Evolutionary conservation across 2,888 invertebrate genomes (phyloP).

Genomic region (Opisthograptis luteolata): DNA sequence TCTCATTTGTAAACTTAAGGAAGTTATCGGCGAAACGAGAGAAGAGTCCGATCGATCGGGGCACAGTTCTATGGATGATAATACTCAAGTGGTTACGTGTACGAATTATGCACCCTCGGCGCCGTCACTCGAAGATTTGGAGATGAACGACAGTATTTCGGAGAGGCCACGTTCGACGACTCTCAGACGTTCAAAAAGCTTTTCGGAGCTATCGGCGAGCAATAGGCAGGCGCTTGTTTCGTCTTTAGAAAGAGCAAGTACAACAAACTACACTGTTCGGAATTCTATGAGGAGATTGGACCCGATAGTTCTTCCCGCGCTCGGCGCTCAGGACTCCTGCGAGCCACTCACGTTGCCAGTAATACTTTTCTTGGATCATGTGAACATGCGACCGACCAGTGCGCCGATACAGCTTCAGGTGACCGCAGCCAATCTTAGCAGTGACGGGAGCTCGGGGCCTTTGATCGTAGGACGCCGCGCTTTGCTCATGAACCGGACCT

Average conservation of each 20-base stretch:
- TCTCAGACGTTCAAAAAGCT: conserved; percentile 73
- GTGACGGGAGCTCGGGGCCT: conserved; percentile 71
- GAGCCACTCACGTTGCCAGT: conserved; percentile 76
- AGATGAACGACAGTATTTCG: conserved; percentile 47
- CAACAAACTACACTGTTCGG: conserved; percentile 66
- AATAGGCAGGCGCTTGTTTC: conserved; percentile 55
- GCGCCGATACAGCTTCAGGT: conserved; percentile 79
- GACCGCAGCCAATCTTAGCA: conserved; percentile 74
- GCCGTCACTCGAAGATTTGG: conserved; percentile 50
- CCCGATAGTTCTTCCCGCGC: conserved; percentile 73
- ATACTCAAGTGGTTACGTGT: conserved; percentile 68
- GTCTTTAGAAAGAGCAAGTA: conserved; percentile 62
- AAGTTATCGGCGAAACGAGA: conserved; percentile 61
- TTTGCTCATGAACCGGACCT: conserved; percentile 72
- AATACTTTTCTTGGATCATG: conserved; percentile 75
- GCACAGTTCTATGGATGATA: conserved; percentile 68
- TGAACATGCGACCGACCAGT: conserved; percentile 76
- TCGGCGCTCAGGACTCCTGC: conserved; percentile 59
- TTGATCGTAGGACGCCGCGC: conserved; percentile 74
- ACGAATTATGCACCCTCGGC: conserved; percentile 49
- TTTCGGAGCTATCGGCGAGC: conserved; percentile 63
- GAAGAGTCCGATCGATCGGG: conserved; percentile 54
- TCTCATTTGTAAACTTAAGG: conserved; percentile 76
- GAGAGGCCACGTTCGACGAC: conserved; percentile 49
- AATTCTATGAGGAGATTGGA: conserved; percentile 77